Evolutionary conservation across 2,797 vertebrate species (phyloP), one percentile per base, ranked within the genome.

Genomic region (Cyclura pinguis): DNA sequence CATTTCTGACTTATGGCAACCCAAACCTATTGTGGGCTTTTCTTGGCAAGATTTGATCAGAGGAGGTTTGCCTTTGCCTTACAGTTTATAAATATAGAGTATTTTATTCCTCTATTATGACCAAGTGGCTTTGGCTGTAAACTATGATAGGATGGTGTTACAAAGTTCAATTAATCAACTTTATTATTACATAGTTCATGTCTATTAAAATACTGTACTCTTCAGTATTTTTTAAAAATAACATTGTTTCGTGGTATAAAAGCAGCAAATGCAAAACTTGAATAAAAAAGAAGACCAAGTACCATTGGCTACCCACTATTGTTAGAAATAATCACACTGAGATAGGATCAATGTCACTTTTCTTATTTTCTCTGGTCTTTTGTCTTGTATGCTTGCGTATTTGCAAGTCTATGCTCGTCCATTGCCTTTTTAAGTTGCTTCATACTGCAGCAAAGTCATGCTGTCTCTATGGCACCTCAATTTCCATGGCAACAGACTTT

Each of bases 351-450:
- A 8, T 84, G 38, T 78, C 32, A 55, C 84, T 9, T 4, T 84
- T 42, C 83, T 77, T 20, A 10, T 59, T 84, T 90, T 90, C 80
- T 6, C 42, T 87, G 85, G 14, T 1, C 0, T 84, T 92, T 93
- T 3, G 89, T 81, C 93, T 93, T 16, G 55, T 14, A 18, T 76
- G 7, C 62, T 72, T 87, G 13, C 47, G 88, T 85, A 86, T 89
- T 67, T 57, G 77, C 10, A 50, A 0, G 0, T 0, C 69, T 18
- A 1, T 90, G 87, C 47, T 88, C 35, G 85, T 47, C 55, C 9
- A 78, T 57, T 24, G 20, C 82, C 38, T 93, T 10, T 95, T 90
- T 22, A 78, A 93, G 62, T 32, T 87, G 67, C n/a, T 92, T 93
- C 67, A 91, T 91, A 86, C 32, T 93, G 10, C 9, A 80, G 47